Percentiles rank a stretch among this genome's conserved stretches.
These are phyloP conservation scores for Gallinago media DNA, from an alignment of 2,113 vertebrate species.

Conservation along the genomic window DNA sequence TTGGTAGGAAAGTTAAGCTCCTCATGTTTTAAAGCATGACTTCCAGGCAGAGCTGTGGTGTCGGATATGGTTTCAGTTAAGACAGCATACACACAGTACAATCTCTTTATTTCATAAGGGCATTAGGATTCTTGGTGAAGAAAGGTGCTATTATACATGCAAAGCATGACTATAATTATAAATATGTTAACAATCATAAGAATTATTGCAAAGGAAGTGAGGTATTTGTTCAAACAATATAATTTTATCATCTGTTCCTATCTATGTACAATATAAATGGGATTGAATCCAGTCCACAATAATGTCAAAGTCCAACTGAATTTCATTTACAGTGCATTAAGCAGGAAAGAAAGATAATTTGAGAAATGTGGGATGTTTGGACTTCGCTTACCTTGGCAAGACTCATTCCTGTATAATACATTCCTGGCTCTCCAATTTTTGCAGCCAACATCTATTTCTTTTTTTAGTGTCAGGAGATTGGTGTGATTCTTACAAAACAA, in stretches of 20 bases:
- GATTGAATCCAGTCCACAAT: conserved; percentile 13
- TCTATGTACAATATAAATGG: conserved; percentile 10
- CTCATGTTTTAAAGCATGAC: neutral
- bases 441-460: neutral
- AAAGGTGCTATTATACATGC: conserved; percentile 49
- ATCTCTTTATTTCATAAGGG: neutral
- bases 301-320: conserved; percentile 31
- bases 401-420: neutral
- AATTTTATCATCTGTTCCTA: conserved; percentile 33
- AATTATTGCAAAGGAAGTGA: conserved; percentile 53
- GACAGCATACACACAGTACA: neutral
- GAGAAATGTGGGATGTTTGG: conserved; percentile 39
- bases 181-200: conserved; percentile 28
- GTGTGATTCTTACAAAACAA: neutral
- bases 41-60: neutral
- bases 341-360: conserved; percentile 62
- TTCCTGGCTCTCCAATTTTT: conserved; percentile 19
- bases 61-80: neutral
- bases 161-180: neutral
- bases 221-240: conserved; percentile 35
- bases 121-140: conserved; percentile 22
- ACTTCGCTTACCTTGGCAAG: conserved; percentile 37
- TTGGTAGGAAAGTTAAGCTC: neutral
- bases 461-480: neutral
- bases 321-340: conserved; percentile 59